Conservation (phyloP, 92 coral and sea anemone genomes). For the Paramuricea clavata region DNA sequence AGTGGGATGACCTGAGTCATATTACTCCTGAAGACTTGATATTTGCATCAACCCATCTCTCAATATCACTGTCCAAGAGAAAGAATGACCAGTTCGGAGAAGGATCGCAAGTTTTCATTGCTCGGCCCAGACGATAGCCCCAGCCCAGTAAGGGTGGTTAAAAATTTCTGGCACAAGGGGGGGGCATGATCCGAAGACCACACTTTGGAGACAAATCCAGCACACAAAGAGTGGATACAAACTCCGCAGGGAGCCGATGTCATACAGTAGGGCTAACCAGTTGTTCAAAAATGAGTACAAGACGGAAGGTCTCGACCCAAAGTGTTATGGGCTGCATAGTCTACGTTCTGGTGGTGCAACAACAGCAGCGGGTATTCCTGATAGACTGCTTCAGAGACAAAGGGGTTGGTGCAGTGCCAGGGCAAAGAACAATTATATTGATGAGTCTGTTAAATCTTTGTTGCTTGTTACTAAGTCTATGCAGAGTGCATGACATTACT, state of each 20-base stretch:
- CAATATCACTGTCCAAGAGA: slow-evolving; percentile 61
- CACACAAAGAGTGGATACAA: slow-evolving; percentile 39
- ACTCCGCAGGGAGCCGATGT: slow-evolving; percentile 55
- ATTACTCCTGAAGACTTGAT: slow-evolving; percentile 32
- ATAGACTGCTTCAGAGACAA: too few species aligned
- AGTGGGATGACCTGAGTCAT: slow-evolving; percentile 53
- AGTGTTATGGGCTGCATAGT: slow-evolving; percentile 64
- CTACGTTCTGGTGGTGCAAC: slow-evolving; percentile 69
- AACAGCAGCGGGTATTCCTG: slow-evolving; percentile 56
- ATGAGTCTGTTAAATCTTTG: too few species aligned
- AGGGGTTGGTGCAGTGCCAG: too few species aligned
- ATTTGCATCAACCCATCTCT: slow-evolving; percentile 44
- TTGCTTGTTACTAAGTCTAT: too few species aligned
- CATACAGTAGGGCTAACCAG: too few species aligned
- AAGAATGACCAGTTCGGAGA: too few species aligned
- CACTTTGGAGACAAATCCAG: slow-evolving; percentile 45
- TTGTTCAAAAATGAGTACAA: too few species aligned
- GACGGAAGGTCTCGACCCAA: slow-evolving; percentile 52
- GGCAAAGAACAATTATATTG: too few species aligned
- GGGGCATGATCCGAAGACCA: not conserved
- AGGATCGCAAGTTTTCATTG: slow-evolving; percentile 51
- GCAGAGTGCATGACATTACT: too few species aligned
- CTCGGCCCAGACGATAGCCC: slow-evolving; percentile 34
- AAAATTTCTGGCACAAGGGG: too few species aligned
- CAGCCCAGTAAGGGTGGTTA: too few species aligned